Base-by-base conservation (phyloP, 2,888 invertebrate species). In the Epirrhoe tristata region DNA sequence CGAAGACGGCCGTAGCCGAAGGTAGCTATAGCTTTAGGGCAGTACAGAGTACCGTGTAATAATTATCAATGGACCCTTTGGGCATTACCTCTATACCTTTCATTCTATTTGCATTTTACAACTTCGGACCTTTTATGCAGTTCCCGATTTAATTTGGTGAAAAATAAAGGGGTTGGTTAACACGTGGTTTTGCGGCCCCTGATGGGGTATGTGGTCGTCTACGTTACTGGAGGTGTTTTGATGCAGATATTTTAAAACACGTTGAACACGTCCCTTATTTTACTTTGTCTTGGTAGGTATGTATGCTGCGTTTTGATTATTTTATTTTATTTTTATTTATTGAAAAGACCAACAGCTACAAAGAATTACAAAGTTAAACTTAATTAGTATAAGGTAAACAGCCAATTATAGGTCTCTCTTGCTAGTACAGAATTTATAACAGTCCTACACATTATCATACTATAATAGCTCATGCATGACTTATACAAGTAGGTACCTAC, bases 11-110 rank as follows among this genome's bases (percentile, higher is more conserved):
- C 77, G 58, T 57, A 61, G 63, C 34, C 50, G 62, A 46, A n/a
- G 39, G 51, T 48, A 48, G 16, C 48, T 48, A 58, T 55, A 63
- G 63, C 63, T 63, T 58, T 63, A 68, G 69, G 73, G 73, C 70
- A 73, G 64, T 54, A 64, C 53, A 63, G 60, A 60, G 58, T 80
- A 77, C 85, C 82, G 83, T 86, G 86, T 92, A 90, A 94, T 93
- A 93, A 93, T 93, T 94, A 92, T 91, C 93, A 91, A 91, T 91
- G 90, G 85, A 83, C 89, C 92, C 88, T 84, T 61, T 77, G 88
- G 92, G 85, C 79, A 73, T 71, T 73, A 70, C 80, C 79, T 75
- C 69, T 67, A 72, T 74, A 73, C 68, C 77, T 62, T 67, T 71
- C 83, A 80, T 85, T 83, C 83, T 83, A 86, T 88, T 88, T 88